Conservation (phyloP, 2,888 invertebrate genomes). For the Cerceris rybyensis region DNA sequence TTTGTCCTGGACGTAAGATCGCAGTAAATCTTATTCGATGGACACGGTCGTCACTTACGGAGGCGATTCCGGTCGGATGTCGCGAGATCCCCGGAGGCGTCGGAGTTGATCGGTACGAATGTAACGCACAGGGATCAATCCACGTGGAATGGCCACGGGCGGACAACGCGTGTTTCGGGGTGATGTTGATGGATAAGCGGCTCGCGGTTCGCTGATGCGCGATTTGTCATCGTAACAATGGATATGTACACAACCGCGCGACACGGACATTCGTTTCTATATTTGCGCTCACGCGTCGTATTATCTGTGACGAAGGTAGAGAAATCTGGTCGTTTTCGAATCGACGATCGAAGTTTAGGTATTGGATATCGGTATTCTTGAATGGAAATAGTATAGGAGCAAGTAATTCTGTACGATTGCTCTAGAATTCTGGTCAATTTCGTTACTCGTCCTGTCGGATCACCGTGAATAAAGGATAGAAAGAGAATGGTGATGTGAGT, state of each 20-base stretch:
- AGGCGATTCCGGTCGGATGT: constrained; percentile 35
- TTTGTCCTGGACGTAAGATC: background rate
- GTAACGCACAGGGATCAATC: constrained; percentile 47
- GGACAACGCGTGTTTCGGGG: constrained; percentile 40
- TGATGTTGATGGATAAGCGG: constrained; percentile 74
- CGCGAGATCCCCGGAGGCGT: constrained; percentile 37
- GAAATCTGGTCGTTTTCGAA: too few relatives aligned
- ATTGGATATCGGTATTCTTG: too few relatives aligned
- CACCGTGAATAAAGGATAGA: too few relatives aligned
- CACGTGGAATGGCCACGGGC: constrained; percentile 41
- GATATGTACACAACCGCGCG: constrained; percentile 36
- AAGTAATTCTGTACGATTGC: too few relatives aligned
- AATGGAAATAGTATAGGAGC: too few relatives aligned
- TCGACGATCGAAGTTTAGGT: too few relatives aligned
- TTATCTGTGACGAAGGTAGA: constrained; percentile 25
- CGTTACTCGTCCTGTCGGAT: too few relatives aligned
- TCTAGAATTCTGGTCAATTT: too few relatives aligned
- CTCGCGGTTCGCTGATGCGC: constrained; percentile 63
- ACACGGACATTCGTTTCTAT: constrained; percentile 33
- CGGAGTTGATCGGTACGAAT: constrained; percentile 39
- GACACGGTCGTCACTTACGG: constrained; percentile 44
- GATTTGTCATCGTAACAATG: constrained; percentile 75
- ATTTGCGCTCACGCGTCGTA: constrained; percentile 24
- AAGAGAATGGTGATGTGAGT: too few relatives aligned
- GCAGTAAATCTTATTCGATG: constrained; percentile 52